These are phyloP conservation scores for Drosophila antonietae DNA, from an alignment of 2,888 invertebrate genomes.

Conservation along the genomic window DNA sequence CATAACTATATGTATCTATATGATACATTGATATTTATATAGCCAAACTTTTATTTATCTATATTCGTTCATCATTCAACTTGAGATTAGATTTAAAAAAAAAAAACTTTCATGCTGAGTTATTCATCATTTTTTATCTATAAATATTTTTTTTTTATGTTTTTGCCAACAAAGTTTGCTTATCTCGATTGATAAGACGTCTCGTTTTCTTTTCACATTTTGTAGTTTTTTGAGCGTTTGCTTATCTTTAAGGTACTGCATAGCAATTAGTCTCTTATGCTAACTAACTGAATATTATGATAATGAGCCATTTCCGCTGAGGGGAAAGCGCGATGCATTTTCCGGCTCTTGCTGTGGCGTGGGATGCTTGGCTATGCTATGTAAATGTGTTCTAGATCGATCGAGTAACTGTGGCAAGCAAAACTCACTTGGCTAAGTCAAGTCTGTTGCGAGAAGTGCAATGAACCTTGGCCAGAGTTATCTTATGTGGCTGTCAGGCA, in stretches of 20 bases:
- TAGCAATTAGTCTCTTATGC: conserved; percentile 47
- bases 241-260: neutral
- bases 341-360: conserved; percentile 27
- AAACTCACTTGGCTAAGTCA: neutral
- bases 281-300: conserved; percentile 55
- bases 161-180: conserved; percentile 2
- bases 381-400: conserved; percentile 55
- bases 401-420: conserved; percentile 28
- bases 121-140: conserved; percentile 6
- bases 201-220: neutral
- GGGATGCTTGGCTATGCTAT: conserved; percentile 48
- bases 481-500: conserved; percentile 5
- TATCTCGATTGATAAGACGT: conserved; percentile 43
- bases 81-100: conserved; percentile 58
- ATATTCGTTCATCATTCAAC: neutral
- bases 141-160: neutral
- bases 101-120: conserved; percentile 1
- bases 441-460: conserved; percentile 28
- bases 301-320: conserved; percentile 63
- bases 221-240: neutral
- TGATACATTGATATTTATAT: neutral
- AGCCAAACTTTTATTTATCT: neutral
- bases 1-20: too few relatives aligned
- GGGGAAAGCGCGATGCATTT: neutral
- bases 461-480: conserved; percentile 51